These are phyloP conservation scores for Acridotheres tristis DNA, from an alignment of 2,797 vertebrate genomes.

Conservation along the genomic window DNA sequence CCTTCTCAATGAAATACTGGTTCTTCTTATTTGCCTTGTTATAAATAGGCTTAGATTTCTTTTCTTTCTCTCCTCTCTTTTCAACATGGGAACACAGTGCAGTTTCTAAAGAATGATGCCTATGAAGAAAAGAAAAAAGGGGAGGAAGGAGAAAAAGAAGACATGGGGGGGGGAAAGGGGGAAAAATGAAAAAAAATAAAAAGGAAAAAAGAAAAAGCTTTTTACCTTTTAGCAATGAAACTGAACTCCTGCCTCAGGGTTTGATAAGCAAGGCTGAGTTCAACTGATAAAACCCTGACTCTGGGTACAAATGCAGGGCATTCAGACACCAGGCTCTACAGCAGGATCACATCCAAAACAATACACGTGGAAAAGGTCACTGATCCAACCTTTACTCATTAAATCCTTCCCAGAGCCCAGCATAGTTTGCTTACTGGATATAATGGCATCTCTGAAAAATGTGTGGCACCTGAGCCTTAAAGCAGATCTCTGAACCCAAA, in stretches of 20 bases:
- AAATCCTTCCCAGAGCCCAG: constrained; percentile 9
- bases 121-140: not conserved
- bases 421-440: not conserved
- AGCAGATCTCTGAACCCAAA: not conserved
- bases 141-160: not conserved
- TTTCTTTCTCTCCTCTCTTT: not conserved
- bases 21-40: constrained; percentile 39
- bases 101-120: not conserved
- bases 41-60: constrained; percentile 18
- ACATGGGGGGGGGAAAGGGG: accelerated
- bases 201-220: not conserved
- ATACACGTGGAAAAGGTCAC: constrained; percentile 12
- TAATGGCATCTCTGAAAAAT: not conserved
- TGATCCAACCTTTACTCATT: constrained; percentile 26
- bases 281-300: constrained; percentile 16
- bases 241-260: not conserved
- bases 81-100: accelerated
- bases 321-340: not conserved
- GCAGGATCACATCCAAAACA: not conserved
- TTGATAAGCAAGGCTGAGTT: constrained; percentile 31
- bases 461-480: not conserved
- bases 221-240: not conserved
- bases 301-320: not conserved
- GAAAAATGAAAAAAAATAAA: accelerated
- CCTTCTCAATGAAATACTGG: constrained; percentile 35